Conservation (phyloP, 2,888 invertebrate species). For the Andrena flavipes region DNA sequence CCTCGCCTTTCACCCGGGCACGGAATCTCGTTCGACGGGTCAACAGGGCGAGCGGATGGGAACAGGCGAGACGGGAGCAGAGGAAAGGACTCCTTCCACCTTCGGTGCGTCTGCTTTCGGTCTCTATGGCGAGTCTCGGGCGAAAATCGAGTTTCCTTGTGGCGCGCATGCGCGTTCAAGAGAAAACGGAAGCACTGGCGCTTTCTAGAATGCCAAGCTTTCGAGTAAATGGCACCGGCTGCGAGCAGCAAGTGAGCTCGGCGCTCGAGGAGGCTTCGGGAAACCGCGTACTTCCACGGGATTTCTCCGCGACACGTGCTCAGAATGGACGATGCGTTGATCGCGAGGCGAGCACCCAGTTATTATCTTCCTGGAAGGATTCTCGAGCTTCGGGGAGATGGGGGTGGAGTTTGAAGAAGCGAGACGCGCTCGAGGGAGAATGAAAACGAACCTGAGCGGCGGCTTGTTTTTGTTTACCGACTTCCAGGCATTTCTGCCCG, state of each 20-base stretch:
- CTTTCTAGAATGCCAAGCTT: neutral
- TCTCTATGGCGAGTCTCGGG: neutral
- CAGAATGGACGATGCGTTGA: conserved; percentile 22
- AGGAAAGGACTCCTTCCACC: neutral
- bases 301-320: conserved; percentile 28
- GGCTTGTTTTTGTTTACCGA: conserved; percentile 38
- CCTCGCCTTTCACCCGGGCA: neutral
- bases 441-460: conserved; percentile 16
- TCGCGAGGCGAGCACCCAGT: conserved; percentile 7
- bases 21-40: conserved; percentile 30
- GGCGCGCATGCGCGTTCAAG: neutral
- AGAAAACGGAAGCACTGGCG: neutral
- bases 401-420: neutral
- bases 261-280: neutral
- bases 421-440: neutral
- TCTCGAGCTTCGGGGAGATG: neutral
- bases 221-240: neutral
- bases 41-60: conserved; percentile 9
- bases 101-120: neutral
- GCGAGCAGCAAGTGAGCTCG: neutral
- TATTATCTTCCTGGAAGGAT: conserved; percentile 16
- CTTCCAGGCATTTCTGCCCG: neutral
- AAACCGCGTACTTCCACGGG: neutral
- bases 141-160: neutral
- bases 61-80: neutral